Evolutionary conservation across 2,797 vertebrate species (phyloP).

Genomic region (Muscicapa striata): DNA sequence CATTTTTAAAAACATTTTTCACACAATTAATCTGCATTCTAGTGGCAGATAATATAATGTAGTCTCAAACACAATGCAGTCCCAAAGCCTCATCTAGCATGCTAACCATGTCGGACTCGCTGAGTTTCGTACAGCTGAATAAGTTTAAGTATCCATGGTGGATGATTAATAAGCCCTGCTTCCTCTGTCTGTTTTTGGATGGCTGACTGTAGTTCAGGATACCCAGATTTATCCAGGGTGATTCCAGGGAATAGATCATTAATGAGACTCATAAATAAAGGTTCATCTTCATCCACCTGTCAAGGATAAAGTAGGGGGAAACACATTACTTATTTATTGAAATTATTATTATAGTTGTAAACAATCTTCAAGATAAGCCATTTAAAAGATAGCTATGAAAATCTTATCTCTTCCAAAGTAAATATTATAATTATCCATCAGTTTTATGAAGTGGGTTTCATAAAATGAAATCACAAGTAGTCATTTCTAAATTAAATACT

Average conservation of each 20-base stretch:
- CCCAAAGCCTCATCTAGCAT: constrained; percentile 7
- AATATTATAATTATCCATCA: neutral
- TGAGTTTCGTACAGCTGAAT: constrained; percentile 89
- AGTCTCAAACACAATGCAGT: neutral
- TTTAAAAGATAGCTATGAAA: neutral
- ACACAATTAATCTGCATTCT: neutral
- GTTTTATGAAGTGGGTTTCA: constrained; percentile 5
- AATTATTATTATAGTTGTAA: constrained; percentile 6
- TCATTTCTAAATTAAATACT: constrained; percentile 37
- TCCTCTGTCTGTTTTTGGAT: constrained; percentile 79
- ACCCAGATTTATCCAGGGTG: constrained; percentile 80
- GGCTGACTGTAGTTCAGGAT: constrained; percentile 83
- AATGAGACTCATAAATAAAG: constrained; percentile 83
- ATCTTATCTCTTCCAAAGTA: neutral
- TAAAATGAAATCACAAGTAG: neutral
- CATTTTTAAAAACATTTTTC: neutral
- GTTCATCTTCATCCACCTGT: constrained; percentile 83
- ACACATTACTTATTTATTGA: constrained; percentile 2
- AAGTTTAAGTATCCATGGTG: constrained; percentile 86
- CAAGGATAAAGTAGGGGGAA: neutral
- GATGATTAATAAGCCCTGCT: constrained; percentile 82
- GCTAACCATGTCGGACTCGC: constrained; percentile 84
- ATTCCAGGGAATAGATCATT: constrained; percentile 80
- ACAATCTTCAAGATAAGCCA: neutral
- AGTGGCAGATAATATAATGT: neutral